Percentiles rank a stretch among this genome's conserved stretches.
Evolutionary conservation across 2,797 vertebrate species (phyloP).

Genomic region (Brachymystax lenok): DNA sequence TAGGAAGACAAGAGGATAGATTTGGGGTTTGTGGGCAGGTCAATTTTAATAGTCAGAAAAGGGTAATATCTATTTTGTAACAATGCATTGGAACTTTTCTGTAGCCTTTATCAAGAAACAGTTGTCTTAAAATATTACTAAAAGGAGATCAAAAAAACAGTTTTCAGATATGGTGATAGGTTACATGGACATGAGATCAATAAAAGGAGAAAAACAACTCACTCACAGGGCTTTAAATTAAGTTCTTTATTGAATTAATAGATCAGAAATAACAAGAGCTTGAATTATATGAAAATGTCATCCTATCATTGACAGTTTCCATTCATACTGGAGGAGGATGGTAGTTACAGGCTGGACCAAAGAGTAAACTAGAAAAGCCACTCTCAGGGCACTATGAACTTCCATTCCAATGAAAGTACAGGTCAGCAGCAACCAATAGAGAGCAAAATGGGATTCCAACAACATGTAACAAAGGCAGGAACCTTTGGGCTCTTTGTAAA

Average conservation of each 20-base stretch:
- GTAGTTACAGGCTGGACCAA: too few relatives aligned
- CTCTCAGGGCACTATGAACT: neutral
- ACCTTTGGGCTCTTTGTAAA: neutral
- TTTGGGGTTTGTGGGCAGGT: neutral
- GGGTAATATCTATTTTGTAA: neutral
- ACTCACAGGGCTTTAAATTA: neutral
- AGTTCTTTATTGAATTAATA: neutral
- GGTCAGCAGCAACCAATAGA: neutral
- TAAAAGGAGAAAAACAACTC: neutral
- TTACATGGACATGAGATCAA: neutral
- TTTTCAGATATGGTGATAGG: neutral
- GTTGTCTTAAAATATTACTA: neutral
- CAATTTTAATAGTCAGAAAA: neutral
- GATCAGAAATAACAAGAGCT: neutral
- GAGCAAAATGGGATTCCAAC: conserved; percentile 8
- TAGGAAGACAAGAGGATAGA: neutral
- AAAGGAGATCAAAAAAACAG: neutral
- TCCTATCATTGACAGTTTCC: neutral
- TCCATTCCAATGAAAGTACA: neutral
- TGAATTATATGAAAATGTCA: conserved; percentile 10
- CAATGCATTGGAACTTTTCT: neutral
- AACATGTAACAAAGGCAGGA: neutral
- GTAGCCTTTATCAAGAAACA: neutral
- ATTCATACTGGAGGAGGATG: neutral
- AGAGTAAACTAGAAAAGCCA: neutral